A percentile compares a stretch with the other conserved stretches of the same genome.
phyloP scores from a whole-genome alignment of 2,113 vertebrate genomes.

The Oreotragus oreotragus region DNA sequence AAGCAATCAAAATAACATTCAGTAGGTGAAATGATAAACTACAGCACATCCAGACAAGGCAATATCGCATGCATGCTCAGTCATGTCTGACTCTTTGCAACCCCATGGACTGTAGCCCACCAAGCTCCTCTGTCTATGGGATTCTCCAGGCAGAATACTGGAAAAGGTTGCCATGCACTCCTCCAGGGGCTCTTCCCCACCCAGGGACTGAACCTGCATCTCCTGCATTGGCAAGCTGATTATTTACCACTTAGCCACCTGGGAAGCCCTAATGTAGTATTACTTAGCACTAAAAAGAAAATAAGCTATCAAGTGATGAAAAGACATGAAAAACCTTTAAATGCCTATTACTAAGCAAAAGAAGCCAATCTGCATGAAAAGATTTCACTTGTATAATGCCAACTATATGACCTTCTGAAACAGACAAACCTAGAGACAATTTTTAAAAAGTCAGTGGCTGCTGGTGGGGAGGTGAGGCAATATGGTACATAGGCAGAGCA shows the following conservation, averaged over 20 bases:
- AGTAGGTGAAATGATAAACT: not conserved
- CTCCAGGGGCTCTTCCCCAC: not conserved
- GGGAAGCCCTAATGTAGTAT: not conserved
- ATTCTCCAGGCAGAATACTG: not conserved
- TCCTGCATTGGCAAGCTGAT: not conserved
- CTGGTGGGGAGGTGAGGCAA: not conserved
- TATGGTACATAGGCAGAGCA: not conserved
- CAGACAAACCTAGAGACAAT: not conserved
- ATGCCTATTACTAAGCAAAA: not conserved
- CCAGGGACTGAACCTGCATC: not conserved
- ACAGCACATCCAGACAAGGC: not conserved
- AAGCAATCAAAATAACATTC: not conserved
- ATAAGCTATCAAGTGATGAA: not conserved
- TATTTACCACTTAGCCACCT: not conserved
- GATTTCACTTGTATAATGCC: not conserved
- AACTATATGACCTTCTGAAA: not conserved
- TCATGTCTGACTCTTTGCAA: not conserved
- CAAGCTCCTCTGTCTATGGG: not conserved
- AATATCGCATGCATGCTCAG: not conserved
- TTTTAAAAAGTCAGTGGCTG: not conserved
- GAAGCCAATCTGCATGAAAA: not conserved
- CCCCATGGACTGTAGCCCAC: not conserved
- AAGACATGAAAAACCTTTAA: not conserved
- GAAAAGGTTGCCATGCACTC: not conserved
- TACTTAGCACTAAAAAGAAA: not conserved